Conservation (phyloP, 2,113 vertebrate genomes). For the Paedocypris sp. region DNA sequence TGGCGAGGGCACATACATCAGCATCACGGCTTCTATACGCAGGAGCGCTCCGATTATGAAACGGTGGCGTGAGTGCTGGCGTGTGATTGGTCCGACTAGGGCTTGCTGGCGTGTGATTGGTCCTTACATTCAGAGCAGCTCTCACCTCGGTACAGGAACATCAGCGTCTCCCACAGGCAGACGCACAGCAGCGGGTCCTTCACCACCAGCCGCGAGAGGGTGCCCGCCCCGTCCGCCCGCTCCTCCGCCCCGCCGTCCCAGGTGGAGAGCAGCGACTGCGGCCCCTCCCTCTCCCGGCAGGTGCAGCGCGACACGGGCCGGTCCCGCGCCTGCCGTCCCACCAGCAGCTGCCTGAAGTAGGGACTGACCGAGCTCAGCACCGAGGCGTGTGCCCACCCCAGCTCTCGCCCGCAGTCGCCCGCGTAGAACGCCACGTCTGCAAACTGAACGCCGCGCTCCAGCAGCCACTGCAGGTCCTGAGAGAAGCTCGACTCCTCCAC, state of each 20-base stretch:
- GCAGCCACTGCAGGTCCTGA: slow-evolving; percentile 77
- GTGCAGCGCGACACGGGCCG: slow-evolving; percentile 54
- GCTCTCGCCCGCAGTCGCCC: slow-evolving; percentile 64
- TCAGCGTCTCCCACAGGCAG: slow-evolving; percentile 81
- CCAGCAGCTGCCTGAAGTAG: slow-evolving; percentile 82
- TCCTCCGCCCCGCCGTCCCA: slow-evolving; percentile 50
- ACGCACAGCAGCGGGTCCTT: slow-evolving; percentile 78
- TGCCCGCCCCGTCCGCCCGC: slow-evolving; percentile 54
- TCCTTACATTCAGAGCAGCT: background rate
- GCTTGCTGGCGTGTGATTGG: too few relatives aligned
- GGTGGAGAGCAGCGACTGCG: slow-evolving; percentile 67
- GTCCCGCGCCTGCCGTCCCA: slow-evolving; percentile 57
- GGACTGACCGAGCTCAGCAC: slow-evolving; percentile 82
- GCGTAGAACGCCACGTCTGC: slow-evolving; percentile 82
- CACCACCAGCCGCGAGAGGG: slow-evolving; percentile 73
- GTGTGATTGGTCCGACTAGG: too few relatives aligned
- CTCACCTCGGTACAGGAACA: slow-evolving; percentile 94
- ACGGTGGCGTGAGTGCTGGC: too few relatives aligned
- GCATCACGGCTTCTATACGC: too few relatives aligned
- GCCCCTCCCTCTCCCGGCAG: slow-evolving; percentile 52
- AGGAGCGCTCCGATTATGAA: too few relatives aligned
- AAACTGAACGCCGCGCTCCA: slow-evolving; percentile 78
- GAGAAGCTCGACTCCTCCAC: slow-evolving; percentile 81
- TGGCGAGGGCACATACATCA: too few relatives aligned
- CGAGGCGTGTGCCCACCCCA: slow-evolving; percentile 79